Percentiles rank a stretch among this genome's conserved stretches.
Conservation (phyloP, 2,797 vertebrate species). For the Gadopsis marmoratus region DNA sequence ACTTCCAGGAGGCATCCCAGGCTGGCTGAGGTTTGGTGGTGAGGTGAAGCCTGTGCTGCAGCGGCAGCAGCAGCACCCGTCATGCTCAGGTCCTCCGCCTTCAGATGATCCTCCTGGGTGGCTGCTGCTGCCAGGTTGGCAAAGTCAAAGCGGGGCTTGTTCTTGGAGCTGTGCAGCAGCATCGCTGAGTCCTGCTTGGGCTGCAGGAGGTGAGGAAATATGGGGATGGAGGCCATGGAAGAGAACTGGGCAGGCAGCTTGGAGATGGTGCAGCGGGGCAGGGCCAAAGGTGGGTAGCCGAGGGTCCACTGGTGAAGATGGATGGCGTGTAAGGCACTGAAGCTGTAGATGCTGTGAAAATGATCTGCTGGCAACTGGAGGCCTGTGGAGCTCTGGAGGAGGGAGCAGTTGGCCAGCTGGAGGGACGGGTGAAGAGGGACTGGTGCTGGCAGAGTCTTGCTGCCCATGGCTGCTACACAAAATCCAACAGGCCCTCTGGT, state of each 20-base stretch:
- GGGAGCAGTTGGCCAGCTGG: slow-evolving; percentile 95
- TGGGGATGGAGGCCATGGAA: slow-evolving; percentile 89
- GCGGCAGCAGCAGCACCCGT: slow-evolving; percentile 26
- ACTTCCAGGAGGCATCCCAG: slow-evolving; percentile 92
- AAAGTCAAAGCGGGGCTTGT: slow-evolving; percentile 97
- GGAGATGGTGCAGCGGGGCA: slow-evolving; percentile 94
- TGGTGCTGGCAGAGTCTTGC: slow-evolving; percentile 95
- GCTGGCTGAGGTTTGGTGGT: slow-evolving; percentile 67
- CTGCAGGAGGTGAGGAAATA: slow-evolving; percentile 94
- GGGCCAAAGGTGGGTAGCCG: slow-evolving; percentile 91
- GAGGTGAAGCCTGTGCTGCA: slow-evolving; percentile 50
- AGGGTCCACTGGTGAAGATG: slow-evolving; percentile 98
- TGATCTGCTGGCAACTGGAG: slow-evolving; percentile 93
- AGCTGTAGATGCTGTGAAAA: slow-evolving; percentile 94
- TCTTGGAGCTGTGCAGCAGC: slow-evolving; percentile 83
- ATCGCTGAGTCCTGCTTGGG: slow-evolving; percentile 79
- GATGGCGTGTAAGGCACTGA: slow-evolving; percentile 95
- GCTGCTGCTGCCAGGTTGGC: slow-evolving; percentile 96
- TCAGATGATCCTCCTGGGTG: slow-evolving; percentile 95
- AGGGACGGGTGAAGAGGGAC: slow-evolving; percentile 96
- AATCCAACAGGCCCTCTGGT: slow-evolving; percentile 38
- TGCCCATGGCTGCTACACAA: slow-evolving; percentile 88
- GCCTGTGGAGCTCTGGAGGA: slow-evolving; percentile 94
- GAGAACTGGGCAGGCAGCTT: slow-evolving; percentile 92
- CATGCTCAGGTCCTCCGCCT: slow-evolving; percentile 91